These are phyloP conservation scores for Crotophaga sulcirostris DNA, from an alignment of 2,113 vertebrate species.

Conservation along the genomic window DNA sequence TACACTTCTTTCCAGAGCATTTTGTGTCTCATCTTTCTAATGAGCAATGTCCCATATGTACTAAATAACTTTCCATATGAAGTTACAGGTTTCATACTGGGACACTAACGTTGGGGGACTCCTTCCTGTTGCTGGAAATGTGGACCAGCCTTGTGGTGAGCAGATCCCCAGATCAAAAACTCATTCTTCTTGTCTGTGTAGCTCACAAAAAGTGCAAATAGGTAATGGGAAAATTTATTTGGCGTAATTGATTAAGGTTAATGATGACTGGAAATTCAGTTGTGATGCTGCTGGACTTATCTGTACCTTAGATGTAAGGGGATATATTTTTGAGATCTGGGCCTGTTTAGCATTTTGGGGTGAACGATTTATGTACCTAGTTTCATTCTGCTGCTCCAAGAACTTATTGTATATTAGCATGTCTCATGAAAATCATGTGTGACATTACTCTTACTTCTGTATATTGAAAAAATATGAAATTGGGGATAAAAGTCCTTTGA, in stretches of 20 bases:
- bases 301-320: neutral
- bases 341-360: neutral
- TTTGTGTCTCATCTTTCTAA: neutral
- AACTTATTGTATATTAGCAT: slow-evolving; percentile 24
- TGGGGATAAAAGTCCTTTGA: slow-evolving; percentile 33
- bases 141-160: neutral
- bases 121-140: neutral
- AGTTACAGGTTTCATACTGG: neutral
- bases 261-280: neutral
- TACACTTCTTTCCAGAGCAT: neutral
- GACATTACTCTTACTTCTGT: slow-evolving; percentile 26
- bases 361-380: slow-evolving; percentile 19
- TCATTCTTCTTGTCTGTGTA: neutral
- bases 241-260: neutral
- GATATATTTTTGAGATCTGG: neutral
- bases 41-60: neutral
- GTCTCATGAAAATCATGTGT: slow-evolving; percentile 41
- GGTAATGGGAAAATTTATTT: neutral
- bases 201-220: neutral
- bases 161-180: neutral
- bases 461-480: slow-evolving; percentile 51
- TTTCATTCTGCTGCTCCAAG: slow-evolving; percentile 33
- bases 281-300: neutral
- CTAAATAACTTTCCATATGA: neutral
- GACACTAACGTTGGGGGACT: rapidly evolving